Conservation (phyloP, 1,140 invertebrate species). For the Drosophila hydei region DNA sequence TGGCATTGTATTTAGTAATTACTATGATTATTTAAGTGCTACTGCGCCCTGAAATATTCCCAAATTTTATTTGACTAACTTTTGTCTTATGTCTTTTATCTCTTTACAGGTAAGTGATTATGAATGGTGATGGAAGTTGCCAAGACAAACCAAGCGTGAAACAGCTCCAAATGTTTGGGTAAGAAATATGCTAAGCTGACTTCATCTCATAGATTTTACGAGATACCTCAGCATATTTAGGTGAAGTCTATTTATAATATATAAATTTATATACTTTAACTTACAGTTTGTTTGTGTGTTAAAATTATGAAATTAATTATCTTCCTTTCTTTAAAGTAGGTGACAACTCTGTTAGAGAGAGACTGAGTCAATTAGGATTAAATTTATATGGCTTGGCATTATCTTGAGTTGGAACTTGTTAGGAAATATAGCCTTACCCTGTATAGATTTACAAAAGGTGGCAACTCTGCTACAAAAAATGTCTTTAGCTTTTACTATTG, state of each 20-base stretch:
- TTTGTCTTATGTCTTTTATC: constrained; percentile 15
- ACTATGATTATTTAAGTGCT: constrained; percentile 31
- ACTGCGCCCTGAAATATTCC: not conserved
- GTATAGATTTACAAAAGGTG: not conserved
- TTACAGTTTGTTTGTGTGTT: no score
- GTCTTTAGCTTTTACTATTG: no score
- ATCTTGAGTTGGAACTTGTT: no score
- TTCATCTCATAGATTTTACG: not conserved
- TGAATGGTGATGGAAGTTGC: not conserved
- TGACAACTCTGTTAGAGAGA: not conserved
- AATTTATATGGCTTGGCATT: no score
- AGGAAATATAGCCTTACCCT: no score
- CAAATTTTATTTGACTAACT: constrained; percentile 16
- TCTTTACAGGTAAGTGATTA: constrained; percentile 33
- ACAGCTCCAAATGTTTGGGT: constrained; percentile 2
- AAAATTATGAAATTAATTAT: no score
- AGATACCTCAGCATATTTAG: not conserved
- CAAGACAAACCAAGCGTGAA: not conserved
- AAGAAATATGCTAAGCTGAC: not conserved
- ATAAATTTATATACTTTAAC: not conserved
- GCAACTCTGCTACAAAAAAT: not conserved
- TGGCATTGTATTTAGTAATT: constrained; percentile 34
- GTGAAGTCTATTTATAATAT: not conserved
- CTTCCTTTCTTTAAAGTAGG: no score
- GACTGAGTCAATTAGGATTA: no score